A percentile compares a stretch with the other conserved stretches of the same genome.
These are phyloP conservation scores for Iselma pallidipennis DNA, from an alignment of 2,888 invertebrate species.

Conservation along the genomic window DNA sequence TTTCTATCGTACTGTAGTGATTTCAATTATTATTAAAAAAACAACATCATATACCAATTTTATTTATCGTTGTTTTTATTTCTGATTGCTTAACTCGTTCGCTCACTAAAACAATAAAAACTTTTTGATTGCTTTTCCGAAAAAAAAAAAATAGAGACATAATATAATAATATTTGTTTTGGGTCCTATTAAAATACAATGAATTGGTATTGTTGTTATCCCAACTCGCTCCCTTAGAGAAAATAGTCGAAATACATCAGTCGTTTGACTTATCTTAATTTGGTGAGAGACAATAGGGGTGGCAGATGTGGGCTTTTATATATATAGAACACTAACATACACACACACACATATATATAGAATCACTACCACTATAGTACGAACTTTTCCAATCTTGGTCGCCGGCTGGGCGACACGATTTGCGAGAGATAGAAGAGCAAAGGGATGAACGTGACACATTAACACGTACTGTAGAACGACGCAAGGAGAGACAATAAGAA, in stretches of 20 bases:
- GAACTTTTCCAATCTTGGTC: constrained; percentile 53
- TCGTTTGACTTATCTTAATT: constrained; percentile 1
- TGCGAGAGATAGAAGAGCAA: constrained; percentile 42
- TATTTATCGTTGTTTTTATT: background rate
- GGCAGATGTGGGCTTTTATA: background rate
- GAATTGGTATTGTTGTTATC: background rate
- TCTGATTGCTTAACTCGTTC: background rate
- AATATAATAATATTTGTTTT: background rate
- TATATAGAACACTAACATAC: background rate
- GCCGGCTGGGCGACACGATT: constrained; percentile 38
- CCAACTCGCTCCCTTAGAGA: background rate
- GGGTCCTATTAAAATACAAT: background rate
- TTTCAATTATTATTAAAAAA: too few relatives aligned
- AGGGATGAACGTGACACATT: constrained; percentile 54
- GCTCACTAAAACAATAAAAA: background rate
- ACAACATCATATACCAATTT: too few relatives aligned
- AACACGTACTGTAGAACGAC: constrained; percentile 49
- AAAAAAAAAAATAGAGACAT: background rate
- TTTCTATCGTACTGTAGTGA: too few relatives aligned
- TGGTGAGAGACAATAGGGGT: background rate
- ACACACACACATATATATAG: background rate
- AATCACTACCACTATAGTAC: constrained; percentile 9
- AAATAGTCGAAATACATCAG: background rate
- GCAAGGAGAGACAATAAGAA: constrained; percentile 8
- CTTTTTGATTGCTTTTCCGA: background rate